phyloP scores from a whole-genome alignment of 1,140 invertebrate genomes.

The Procambarus clarkii region DNA sequence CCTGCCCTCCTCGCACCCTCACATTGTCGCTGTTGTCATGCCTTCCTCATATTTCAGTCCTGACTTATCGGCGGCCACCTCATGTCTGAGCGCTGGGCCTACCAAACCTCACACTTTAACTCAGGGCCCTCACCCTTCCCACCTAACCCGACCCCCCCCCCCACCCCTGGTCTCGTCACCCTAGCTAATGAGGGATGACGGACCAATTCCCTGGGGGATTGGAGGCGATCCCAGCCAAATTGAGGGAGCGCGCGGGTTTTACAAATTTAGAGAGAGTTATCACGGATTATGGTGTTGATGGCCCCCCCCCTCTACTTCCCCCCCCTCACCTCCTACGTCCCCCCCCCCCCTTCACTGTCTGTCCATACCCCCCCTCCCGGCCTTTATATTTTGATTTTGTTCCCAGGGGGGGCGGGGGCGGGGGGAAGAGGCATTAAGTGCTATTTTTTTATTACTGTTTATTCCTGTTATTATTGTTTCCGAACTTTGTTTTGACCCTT shows the following conservation, averaged over 20 bases:
- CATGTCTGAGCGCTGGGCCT: no score
- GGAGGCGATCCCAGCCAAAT: slow-evolving; percentile 37
- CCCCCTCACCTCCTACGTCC: neutral
- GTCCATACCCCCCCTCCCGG: neutral
- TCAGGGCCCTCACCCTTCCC: neutral
- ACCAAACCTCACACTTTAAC: no score
- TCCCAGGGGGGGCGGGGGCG: no score
- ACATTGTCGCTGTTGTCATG: no score
- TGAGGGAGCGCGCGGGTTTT: slow-evolving; percentile 42
- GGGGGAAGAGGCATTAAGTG: no score
- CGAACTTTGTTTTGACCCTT: no score
- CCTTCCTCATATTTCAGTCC: no score
- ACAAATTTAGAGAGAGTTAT: slow-evolving; percentile 51
- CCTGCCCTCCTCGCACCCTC: no score
- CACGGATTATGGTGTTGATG: slow-evolving; percentile 29
- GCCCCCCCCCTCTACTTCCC: neutral
- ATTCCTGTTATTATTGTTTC: neutral
- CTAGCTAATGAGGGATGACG: slow-evolving; percentile 53
- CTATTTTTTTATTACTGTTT: neutral
- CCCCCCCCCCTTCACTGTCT: neutral
- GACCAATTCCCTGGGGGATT: slow-evolving; percentile 55
- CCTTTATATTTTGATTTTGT: neutral
- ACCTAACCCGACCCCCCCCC: neutral
- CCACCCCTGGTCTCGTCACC: neutral
- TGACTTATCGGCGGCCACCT: no score